Base-by-base conservation (phyloP, 1,140 invertebrate genomes). In the Leptestheria dahalacensis region DNA sequence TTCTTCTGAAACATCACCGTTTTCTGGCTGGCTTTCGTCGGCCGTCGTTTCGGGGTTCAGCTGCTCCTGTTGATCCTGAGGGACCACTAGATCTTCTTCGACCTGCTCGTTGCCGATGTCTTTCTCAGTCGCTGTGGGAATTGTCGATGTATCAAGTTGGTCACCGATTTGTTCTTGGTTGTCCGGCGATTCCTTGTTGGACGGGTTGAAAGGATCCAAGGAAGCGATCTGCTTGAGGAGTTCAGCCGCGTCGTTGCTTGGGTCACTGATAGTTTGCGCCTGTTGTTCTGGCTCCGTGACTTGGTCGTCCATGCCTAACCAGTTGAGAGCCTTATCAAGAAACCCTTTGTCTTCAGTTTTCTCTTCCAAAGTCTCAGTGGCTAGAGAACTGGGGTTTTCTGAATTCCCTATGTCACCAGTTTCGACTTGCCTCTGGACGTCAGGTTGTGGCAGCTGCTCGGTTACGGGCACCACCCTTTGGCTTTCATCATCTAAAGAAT, bases 201-300 rank as follows among this genome's bases (percentile, higher is more conserved):
- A 29, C 21, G 29, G 29, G 28, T n/a, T 29, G 11, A 28, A 50
- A 2, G 58, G 58, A 60, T 60, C 58, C 49, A 60, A 20, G 10
- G 58, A 50, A 4, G 58, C 58, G 49, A 60, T 60, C 41, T 60
- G 48, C 11, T 28, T 28, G n/a, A 50, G 48, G 18, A 60, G 21
- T 4, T 24, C 25, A 6, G 48, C 49, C 25, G 48, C 24, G 23
- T 51, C 48, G 4, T 26, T 51, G 15, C 28, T 12, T 15, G 25
- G 15, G 18, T 56, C 53, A 12, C 33, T 28, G 4, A 28, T 12
- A 20, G 10, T 28, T 29, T 56, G 20, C 20, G 25, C 25, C 18
- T 9, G 23, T 21, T 9, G 20, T 23, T 60, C 25, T 3, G 33
- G 20, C 1, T 52, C 26, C 6, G 33, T 9, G 24, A 15, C 25